Evolutionary conservation across 2,797 vertebrate genomes (phyloP), one percentile per base, ranked within the genome.

Genomic region (Myotis planiceps): DNA sequence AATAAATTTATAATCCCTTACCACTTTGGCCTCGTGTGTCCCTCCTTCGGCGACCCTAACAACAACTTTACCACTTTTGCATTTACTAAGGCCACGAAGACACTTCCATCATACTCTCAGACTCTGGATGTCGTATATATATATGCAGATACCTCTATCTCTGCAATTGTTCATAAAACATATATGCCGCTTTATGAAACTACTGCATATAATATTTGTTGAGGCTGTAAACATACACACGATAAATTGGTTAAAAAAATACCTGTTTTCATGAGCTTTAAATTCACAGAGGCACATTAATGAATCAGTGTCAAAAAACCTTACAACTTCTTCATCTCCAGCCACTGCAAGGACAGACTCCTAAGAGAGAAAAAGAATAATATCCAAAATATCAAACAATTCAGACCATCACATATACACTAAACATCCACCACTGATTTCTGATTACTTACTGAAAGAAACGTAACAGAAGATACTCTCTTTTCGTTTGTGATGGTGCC

Each of bases 251-350:
- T 23, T n/a, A 85, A 55, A 76, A 55, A 71, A 89, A 90, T 97
- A 99, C 99, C 99, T 99, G 97, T 99, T 99, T 97, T 99, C 99
- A 92, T 99, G 99, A 96, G 99, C 99, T 98, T 99, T 99, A 98
- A 99, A 99, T 98, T 99, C 99, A 97, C 99, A 99, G 37, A 99
- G 89, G 85, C 99, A 99, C 74, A 97, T 97, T 76, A 98, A 97
- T 60, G 99, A 99, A 45, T 97, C 97, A 42, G 99, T 98, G 85
- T 99, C 99, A 98, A 99, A 99, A 29, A 99, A 92, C 69, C 99
- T 98, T 94, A 99, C 98, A 0, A 97, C 96, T 96, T 99, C 99
- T 94, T 99, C 99, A 72, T 99, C 99, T 95, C 99, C 99, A 88
- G 99, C 99, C 39, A 99, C 94, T 1, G 98, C 99, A 86, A 99